phyloP scores from a whole-genome alignment of 2,113 vertebrate genomes.

The Rhegmatorhina hoffmannsi region DNA sequence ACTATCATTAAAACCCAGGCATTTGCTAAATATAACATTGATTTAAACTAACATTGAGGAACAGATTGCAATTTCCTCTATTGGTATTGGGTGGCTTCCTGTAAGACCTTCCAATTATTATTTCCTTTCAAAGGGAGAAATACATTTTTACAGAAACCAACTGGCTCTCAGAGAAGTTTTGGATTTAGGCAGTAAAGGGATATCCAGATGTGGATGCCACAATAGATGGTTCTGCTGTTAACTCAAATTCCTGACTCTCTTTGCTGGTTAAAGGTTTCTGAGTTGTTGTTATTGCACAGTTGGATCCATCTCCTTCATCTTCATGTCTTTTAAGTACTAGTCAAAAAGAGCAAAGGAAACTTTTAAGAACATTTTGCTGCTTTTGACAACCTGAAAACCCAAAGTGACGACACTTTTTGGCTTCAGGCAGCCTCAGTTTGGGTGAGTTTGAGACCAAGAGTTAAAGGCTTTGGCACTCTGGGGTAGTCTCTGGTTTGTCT shows the following conservation, averaged over 20 bases:
- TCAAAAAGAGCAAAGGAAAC: neutral
- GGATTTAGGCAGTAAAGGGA: constrained; percentile 27
- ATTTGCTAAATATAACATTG: constrained; percentile 63
- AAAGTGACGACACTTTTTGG: neutral
- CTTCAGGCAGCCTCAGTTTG: neutral
- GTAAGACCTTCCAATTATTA: constrained; percentile 64
- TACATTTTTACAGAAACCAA: constrained; percentile 56
- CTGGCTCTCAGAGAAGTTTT: constrained; percentile 2
- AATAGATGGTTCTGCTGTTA: constrained; percentile 34
- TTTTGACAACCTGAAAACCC: neutral
- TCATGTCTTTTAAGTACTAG: neutral
- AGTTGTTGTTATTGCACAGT: neutral
- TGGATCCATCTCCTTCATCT: neutral
- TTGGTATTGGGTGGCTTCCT: constrained; percentile 59
- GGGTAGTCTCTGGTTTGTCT: neutral
- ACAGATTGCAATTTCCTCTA: constrained; percentile 60
- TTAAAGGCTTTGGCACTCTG: neutral
- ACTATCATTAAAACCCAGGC: constrained; percentile 21
- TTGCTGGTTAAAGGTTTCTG: neutral
- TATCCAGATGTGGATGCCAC: constrained; percentile 62
- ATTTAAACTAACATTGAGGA: constrained; percentile 61
- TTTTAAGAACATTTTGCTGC: neutral
- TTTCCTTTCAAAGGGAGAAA: constrained; percentile 59
- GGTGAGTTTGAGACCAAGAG: neutral
- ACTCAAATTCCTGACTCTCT: constrained; percentile 50